Evolutionary conservation across 2,888 invertebrate species (phyloP), one percentile per base, ranked within the genome.

Genomic region (Rhamnusium bicolor): DNA sequence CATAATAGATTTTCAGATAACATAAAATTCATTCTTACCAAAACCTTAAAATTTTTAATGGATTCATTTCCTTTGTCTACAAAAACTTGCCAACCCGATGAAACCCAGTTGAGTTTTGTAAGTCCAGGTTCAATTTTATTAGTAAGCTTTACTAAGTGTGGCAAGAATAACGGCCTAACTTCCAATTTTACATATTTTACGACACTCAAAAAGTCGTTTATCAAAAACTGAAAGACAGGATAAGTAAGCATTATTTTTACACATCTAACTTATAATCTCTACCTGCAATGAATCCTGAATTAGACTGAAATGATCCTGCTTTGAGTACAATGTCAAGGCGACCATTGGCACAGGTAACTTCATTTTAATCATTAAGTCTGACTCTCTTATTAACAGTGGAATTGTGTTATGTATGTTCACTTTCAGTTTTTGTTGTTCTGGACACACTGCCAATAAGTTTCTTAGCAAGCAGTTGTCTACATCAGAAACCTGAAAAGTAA

Each of bases 101-200:
- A 94, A 0, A 96, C 96, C 98, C 98, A 98, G 32, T 94, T 94
- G 12, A 98, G 91, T 10, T 91, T 91, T 19, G 92, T 92, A 27
- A 98, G 88, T 0, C 95, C 97, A 0, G 97, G 97, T 69, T 94
- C 92, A 21, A 98, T 89, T 78, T 96, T 92, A 8, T 94, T 93
- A 1, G 96, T 94, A 12, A 98, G 90, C 21, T 94, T 93, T 24
- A 95, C 94, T 75, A 97, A 90, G 89, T 97, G 97, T 0, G 97
- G 96, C 32, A 96, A 90, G 85, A 98, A 93, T 63, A 98, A 89
- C 19, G 96, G 96, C n/a, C 97, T 92, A 14, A 98, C 95, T 89
- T 97, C 97, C 54, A 94, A 88, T 84, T 96, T 96, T 0, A 96
- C 96, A 29, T 92, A 91, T 67, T 92, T 91, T 0, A 95, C 93